Conservation (phyloP, 2,888 invertebrate genomes). For the Trissolcus brochymenae region DNA sequence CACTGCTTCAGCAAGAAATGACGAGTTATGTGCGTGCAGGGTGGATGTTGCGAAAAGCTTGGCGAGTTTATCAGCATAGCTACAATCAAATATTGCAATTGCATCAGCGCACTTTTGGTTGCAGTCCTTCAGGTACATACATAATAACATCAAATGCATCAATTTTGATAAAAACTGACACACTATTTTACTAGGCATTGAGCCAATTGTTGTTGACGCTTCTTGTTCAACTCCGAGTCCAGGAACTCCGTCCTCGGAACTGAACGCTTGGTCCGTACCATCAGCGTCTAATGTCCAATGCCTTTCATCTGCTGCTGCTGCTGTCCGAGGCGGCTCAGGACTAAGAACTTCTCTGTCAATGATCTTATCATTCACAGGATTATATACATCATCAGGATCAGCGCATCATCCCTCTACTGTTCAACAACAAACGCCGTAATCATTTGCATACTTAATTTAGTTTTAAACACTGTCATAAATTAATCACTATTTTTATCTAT, state of each 20-base stretch:
- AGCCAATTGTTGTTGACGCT: too few relatives aligned
- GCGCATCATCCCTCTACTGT: slow-evolving; percentile 59
- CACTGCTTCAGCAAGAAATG: slow-evolving; percentile 82
- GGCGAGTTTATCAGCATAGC: slow-evolving; percentile 83
- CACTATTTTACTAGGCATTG: neutral
- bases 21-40: slow-evolving; percentile 81
- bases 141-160: neutral
- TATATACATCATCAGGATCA: slow-evolving; percentile 30
- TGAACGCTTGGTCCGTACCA: slow-evolving; percentile 66
- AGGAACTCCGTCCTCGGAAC: slow-evolving; percentile 64
- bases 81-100: slow-evolving; percentile 79
- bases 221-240: slow-evolving; percentile 56
- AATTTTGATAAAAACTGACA: neutral
- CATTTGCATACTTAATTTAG: neutral
- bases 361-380: slow-evolving; percentile 72
- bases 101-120: slow-evolving; percentile 77
- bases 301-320: too few relatives aligned
- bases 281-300: slow-evolving; percentile 50
- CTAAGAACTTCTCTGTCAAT: slow-evolving; percentile 73
- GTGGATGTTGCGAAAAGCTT: slow-evolving; percentile 83
- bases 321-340: slow-evolving; percentile 59
- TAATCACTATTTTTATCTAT: neutral
- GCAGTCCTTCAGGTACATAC: slow-evolving; percentile 64
- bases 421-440: slow-evolving; percentile 51
- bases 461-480: neutral